Evolutionary conservation across 2,797 vertebrate species (phyloP), one percentile per base, ranked within the genome.

Genomic region (Pangasius krempfi): DNA sequence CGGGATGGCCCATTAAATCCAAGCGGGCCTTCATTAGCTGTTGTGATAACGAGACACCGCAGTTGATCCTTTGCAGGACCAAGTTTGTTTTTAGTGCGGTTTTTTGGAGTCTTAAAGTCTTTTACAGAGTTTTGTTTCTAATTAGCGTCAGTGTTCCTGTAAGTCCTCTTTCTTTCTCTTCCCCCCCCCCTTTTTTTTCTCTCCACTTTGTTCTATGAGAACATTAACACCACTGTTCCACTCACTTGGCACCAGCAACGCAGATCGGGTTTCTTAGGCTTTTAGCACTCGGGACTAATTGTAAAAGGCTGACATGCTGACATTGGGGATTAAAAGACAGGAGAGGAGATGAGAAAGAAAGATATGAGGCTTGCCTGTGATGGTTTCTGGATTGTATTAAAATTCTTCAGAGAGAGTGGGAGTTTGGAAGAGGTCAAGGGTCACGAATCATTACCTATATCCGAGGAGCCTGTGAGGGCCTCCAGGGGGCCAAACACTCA

Each of bases 361-460:
- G 85, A 56, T 81, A 62, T 90, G 91, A 91, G 93, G 92, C 50
- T 56, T 18, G 64, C 64, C 64, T 72, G 64, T 54, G 83, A 85
- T 37, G 83, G 91, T 94, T 92, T 93, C 93, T 94, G 94, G 92
- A 91, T 79, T 66, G 86, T 90, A 94, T 96, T 96, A 95, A 95
- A 91, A 95, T 95, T 95, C 94, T 89, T 94, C 70, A 87, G 92
- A 88, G 81, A 92, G 89, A 90, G 25, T 50, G 78, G 91, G 91
- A 92, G 89, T 82, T 92, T 85, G 22, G 47, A 89, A 87, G 85
- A 91, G 93, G 93, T 94, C 93, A 92, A 85, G 84, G 92, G 87
- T 85, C 92, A 93, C 62, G 86, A 94, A 94, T 95, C 94, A 94
- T 95, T 95, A 94, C 95, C 94, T 93, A 89, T 92, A 92, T 91